These are phyloP conservation scores for Luscinia luscinia DNA, from an alignment of 2,797 vertebrate species.

Conservation along the genomic window DNA sequence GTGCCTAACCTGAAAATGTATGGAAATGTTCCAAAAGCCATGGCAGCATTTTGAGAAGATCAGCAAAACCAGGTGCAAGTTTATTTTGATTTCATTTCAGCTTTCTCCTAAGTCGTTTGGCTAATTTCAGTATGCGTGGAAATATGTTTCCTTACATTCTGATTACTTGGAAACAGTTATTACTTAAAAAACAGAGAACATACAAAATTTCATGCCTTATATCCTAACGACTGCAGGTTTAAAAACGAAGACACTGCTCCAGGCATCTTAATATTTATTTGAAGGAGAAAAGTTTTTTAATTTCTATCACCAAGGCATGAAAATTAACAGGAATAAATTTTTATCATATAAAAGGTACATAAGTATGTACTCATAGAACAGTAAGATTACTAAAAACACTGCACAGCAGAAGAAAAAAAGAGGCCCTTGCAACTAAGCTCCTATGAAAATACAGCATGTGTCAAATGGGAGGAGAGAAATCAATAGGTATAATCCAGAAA, in stretches of 20 bases:
- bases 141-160: neutral
- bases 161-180: neutral
- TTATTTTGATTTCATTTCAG: constrained; percentile 15
- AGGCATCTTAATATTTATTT: neutral
- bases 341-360: neutral
- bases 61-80: neutral
- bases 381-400: neutral
- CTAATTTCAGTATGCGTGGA: neutral
- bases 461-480: neutral
- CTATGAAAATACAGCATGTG: neutral
- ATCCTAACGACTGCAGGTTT: neutral
- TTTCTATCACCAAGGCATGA: neutral
- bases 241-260: neutral
- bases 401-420: neutral
- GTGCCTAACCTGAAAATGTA: neutral
- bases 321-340: neutral
- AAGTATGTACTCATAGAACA: neutral
- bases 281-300: neutral
- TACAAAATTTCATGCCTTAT: neutral
- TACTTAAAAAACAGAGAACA: neutral
- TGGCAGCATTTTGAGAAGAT: constrained; percentile 35
- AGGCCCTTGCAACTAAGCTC: neutral
- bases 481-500: neutral
- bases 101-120: neutral
- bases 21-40: neutral